A percentile compares a stretch with the other conserved stretches of the same genome.
Evolutionary conservation across 2,797 vertebrate genomes (phyloP).

Genomic region (Podarcis siculus): DNA sequence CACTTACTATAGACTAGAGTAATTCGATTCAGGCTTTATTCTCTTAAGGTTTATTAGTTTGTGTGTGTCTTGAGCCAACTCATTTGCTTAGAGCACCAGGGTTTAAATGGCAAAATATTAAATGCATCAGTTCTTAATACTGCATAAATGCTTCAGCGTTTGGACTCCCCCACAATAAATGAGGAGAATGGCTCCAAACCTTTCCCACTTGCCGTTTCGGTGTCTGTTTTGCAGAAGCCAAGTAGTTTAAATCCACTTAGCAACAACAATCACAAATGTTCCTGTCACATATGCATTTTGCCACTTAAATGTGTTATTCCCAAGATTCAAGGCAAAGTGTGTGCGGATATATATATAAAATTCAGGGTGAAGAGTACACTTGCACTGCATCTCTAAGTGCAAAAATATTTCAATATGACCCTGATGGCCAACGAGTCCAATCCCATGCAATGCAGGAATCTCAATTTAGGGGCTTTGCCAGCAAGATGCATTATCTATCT

Average conservation of each 20-base stretch:
- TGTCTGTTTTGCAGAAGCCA: neutral
- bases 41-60: neutral
- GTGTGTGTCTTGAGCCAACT: neutral
- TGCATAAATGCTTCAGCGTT: neutral
- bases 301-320: neutral
- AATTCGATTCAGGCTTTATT: neutral
- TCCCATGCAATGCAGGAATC: too few species aligned
- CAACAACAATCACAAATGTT: neutral
- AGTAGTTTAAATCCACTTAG: neutral
- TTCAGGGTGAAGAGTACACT: neutral
- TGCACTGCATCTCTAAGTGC: neutral
- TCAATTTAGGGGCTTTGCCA: neutral
- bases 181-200: neutral
- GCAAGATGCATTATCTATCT: neutral
- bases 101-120: neutral
- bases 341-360: neutral
- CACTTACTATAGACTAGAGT: neutral
- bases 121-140: neutral
- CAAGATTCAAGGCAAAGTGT: neutral
- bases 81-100: neutral
- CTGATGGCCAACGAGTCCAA: too few species aligned
- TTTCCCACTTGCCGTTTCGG: neutral
- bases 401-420: too few species aligned
- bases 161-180: neutral
- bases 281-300: neutral